Evolutionary conservation across 2,888 invertebrate species (phyloP).

Genomic region (Acronicta alni): DNA sequence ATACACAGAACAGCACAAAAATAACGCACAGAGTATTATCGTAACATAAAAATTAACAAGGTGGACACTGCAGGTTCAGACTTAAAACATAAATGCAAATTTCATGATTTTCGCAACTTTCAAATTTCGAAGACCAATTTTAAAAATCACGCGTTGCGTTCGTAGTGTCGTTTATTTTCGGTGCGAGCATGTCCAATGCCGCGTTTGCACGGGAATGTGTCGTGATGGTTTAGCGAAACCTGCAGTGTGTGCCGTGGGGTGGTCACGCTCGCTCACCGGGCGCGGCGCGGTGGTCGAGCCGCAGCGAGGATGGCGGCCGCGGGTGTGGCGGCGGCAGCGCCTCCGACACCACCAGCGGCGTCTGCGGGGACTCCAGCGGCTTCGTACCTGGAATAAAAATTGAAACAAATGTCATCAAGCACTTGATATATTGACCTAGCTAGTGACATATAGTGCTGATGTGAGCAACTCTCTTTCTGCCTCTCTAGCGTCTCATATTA

Average conservation of each 20-base stretch:
- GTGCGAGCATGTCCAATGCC: constrained; percentile 49
- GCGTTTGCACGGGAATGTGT: constrained; percentile 74
- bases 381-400: constrained; percentile 88
- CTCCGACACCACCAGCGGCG: constrained; percentile 91
- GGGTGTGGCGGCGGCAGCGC: constrained; percentile 84
- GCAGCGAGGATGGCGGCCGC: constrained; percentile 85
- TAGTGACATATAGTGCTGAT: no score
- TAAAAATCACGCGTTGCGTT: constrained; percentile 57
- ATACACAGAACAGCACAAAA: constrained; percentile 84
- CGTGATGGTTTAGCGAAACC: constrained; percentile 71
- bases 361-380: constrained; percentile 95
- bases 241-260: constrained; percentile 77
- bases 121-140: constrained; percentile 45
- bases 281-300: constrained; percentile 89
- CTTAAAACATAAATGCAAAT: constrained; percentile 78
- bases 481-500: no score
- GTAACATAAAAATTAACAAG: constrained; percentile 72
- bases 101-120: constrained; percentile 58
- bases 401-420: no score
- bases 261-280: constrained; percentile 89
- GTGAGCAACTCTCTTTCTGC: no score
- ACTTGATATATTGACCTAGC: no score
- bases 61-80: constrained; percentile 81
- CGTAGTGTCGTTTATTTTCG: constrained; percentile 55
- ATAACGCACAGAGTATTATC: constrained; percentile 81